phyloP scores from a whole-genome alignment of 2,113 vertebrate genomes.

The Ornithorhynchus anatinus region DNA sequence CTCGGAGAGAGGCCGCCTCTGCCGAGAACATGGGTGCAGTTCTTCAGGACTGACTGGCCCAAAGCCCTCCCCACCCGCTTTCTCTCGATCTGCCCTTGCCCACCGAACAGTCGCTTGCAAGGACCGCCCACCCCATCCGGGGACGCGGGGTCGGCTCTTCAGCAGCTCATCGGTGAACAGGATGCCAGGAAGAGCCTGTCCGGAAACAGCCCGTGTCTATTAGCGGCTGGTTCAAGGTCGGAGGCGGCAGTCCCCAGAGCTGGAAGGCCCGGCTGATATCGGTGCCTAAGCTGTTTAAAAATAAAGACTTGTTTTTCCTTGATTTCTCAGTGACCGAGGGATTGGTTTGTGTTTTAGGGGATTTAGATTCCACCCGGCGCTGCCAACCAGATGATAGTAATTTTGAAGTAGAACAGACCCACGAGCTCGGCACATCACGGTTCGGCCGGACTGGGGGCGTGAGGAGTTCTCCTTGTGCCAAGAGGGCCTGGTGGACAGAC shows the following conservation, averaged over 20 bases:
- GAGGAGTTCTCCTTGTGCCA: neutral
- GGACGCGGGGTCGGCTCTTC: no score
- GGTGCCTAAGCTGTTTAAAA: neutral
- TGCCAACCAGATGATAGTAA: neutral
- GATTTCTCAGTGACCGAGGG: neutral
- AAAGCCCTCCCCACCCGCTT: no score
- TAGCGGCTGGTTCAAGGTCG: neutral
- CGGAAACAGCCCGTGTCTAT: no score
- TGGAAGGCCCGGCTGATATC: neutral
- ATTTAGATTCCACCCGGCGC: neutral
- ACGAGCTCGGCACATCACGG: neutral
- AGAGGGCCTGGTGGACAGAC: neutral
- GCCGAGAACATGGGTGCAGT: no score
- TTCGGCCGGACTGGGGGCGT: accelerated
- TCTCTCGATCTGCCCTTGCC: no score
- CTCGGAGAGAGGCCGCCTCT: no score
- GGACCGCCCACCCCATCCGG: no score
- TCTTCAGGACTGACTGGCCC: no score
- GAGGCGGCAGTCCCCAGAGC: neutral
- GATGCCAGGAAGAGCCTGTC: no score
- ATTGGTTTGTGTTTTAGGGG: no score
- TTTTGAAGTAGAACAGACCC: neutral
- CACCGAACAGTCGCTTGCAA: no score
- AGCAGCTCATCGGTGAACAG: no score
- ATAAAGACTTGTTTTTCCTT: neutral